Evolutionary conservation across 2,113 vertebrate species (phyloP), one percentile per base, ranked within the genome.

Genomic region (Choloepus hoffmanni): DNA sequence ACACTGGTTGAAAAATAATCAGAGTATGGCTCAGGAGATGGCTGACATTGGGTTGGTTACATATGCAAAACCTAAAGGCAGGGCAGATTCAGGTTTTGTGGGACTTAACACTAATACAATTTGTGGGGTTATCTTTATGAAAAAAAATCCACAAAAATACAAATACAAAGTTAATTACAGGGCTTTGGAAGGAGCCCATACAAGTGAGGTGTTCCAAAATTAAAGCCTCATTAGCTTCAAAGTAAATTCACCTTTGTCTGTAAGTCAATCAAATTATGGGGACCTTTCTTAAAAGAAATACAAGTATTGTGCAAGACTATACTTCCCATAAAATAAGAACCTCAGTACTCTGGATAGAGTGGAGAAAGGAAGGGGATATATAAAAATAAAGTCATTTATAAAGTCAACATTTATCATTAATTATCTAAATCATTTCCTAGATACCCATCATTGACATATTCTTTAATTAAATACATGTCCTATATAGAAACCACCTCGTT

Each of bases 401-500:
- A 96, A 90, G 81, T 88, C 73, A 77, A 14, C 78, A 36, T 82
- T 96, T 90, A 84, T 88, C 87, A 96, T 96, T 92, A 76, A 92
- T 96, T 92, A 88, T 81, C 53, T 87, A 95, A 95, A 74, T 91
- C 48, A 86, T 93, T 95, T 96, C 77, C 89, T 90, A 78, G 86
- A 65, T 94, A 36, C 62, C n/a, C 84, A 83, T 95, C 81, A 92
- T 73, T 55, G 63, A 93, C 43, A 87, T 43, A 70, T 45, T 92
- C 62, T 92, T 89, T 97, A 96, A 97, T 96, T 92, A 97, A 95
- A 88, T 93, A 72, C 85, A 74, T 86, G 55, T 85, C 72, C 63
- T 86, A 92, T 94, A 97, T 86, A 95, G 95, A 96, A 96, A 85
- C 50, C 81, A 87, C 85, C 96, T 97, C 65, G 86, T 94, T 96